Evolutionary conservation across 2,888 invertebrate genomes (phyloP).

Genomic region (Ormyrus pomaceus): DNA sequence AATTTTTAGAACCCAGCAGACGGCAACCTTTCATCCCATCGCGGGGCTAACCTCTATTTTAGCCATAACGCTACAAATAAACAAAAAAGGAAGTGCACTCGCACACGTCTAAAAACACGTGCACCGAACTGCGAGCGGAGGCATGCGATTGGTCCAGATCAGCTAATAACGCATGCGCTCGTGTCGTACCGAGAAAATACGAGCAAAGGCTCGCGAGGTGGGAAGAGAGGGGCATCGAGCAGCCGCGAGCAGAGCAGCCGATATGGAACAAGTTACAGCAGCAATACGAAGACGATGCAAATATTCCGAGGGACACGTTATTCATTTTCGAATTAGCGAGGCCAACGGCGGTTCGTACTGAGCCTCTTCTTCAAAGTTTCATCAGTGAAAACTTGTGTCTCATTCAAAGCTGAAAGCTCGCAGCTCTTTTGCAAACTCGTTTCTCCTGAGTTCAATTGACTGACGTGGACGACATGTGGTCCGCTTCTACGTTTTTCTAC

Average conservation of each 20-base stretch:
- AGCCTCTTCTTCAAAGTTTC: too few relatives aligned
- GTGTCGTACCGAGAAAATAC: slow-evolving; percentile 11
- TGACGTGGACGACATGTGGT: slow-evolving; percentile 23
- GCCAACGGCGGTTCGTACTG: neutral
- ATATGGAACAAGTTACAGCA: slow-evolving; percentile 19
- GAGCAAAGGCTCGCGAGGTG: neutral
- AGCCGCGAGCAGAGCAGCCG: neutral
- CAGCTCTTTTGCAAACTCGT: too few relatives aligned
- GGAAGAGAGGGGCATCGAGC: neutral
- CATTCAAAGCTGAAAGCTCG: too few relatives aligned
- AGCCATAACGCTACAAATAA: too few relatives aligned
- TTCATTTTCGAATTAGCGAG: slow-evolving; percentile 26
- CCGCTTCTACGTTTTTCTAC: neutral
- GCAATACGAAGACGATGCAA: slow-evolving; percentile 15
- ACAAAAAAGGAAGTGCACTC: too few relatives aligned
- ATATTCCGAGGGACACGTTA: slow-evolving; percentile 32
- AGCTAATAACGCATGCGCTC: neutral
- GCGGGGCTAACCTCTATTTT: too few relatives aligned
- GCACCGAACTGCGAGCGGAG: slow-evolving; percentile 26
- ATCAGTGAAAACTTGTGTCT: neutral
- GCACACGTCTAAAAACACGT: slow-evolving; percentile 16
- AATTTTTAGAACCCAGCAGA: too few relatives aligned
- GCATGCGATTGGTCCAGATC: slow-evolving; percentile 14
- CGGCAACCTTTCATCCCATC: too few relatives aligned
- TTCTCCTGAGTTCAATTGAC: too few relatives aligned